A percentile compares a stretch with the other conserved stretches of the same genome.
phyloP scores from a whole-genome alignment of 2,797 vertebrate species.

The Propithecus deckenii region DNA sequence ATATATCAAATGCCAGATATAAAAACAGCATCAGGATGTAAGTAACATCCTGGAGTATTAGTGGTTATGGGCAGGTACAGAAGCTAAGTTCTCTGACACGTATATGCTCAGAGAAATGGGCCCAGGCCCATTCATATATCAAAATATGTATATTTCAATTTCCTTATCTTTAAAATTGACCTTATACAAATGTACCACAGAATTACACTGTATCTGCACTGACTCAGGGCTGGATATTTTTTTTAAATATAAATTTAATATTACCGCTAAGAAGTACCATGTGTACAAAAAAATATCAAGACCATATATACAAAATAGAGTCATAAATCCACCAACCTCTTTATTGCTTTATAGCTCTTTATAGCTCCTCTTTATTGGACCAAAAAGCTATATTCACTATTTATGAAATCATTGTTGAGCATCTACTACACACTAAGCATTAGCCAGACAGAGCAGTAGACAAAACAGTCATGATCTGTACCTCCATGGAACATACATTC shows the following conservation, averaged over 20 bases:
- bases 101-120: neutral
- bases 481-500: neutral
- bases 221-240: neutral
- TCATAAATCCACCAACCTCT: neutral
- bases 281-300: neutral
- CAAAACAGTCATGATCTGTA: neutral
- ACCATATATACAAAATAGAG: neutral
- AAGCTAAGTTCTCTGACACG: neutral
- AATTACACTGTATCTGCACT: neutral
- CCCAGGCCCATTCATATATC: neutral
- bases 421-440: neutral
- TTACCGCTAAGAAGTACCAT: neutral
- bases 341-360: neutral
- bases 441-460: neutral
- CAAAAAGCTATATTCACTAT: neutral
- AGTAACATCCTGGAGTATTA: neutral
- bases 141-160: neutral
- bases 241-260: constrained; percentile 21
- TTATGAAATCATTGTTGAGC: neutral
- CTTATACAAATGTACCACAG: neutral
- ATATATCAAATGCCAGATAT: constrained; percentile 19
- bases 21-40: constrained; percentile 15
- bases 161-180: neutral
- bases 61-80: neutral
- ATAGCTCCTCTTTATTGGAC: neutral